Conservation (phyloP, 1,140 invertebrate genomes). For the Brachionus plicatilis region DNA sequence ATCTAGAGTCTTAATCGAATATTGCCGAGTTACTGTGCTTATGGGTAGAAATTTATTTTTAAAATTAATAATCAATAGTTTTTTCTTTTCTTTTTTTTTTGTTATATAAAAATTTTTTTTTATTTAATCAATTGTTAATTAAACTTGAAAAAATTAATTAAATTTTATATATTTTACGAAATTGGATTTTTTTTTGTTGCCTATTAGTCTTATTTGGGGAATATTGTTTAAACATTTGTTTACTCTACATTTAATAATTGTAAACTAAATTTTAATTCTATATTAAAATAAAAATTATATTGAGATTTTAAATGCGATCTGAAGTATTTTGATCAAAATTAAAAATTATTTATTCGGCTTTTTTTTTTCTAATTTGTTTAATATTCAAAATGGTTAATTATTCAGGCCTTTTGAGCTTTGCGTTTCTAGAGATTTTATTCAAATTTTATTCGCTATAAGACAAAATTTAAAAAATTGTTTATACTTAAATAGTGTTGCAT, state of each 20-base stretch:
- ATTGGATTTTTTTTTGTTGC: background rate
- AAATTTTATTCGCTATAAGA: too few relatives aligned
- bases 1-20: constrained; percentile 11
- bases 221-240: background rate
- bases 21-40: background rate
- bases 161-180: background rate
- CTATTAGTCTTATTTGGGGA: background rate
- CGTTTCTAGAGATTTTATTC: too few relatives aligned
- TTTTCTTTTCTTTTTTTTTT: background rate
- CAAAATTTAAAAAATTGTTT: too few relatives aligned
- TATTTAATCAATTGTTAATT: constrained; percentile 28
- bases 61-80: background rate
- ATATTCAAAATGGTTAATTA: too few relatives aligned
- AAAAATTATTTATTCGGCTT: background rate
- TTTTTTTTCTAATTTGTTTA: too few relatives aligned
- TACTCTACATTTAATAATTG: background rate
- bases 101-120: background rate
- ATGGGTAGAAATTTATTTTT: background rate
- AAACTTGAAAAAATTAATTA: background rate
- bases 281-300: background rate
- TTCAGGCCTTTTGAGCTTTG: too few relatives aligned
- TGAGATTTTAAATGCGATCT: background rate
- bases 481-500: too few relatives aligned
- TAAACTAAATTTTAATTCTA: constrained; percentile 2
- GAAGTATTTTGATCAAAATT: background rate